Evolutionary conservation across 2,888 invertebrate species (phyloP).

Genomic region (Monopis laevigella): DNA sequence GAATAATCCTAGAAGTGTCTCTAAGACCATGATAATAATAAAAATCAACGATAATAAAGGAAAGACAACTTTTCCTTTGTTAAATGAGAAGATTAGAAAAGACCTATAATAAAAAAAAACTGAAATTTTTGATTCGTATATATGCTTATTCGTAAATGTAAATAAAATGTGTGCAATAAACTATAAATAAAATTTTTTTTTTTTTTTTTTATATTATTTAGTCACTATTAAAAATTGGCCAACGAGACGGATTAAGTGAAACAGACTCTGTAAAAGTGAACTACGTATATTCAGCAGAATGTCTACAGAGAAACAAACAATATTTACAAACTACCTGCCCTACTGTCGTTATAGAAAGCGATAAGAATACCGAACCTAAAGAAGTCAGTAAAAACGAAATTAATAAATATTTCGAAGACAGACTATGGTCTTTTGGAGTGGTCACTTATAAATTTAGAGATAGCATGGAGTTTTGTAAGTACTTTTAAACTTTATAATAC

Average conservation of each 20-base stretch:
- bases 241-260: conserved; percentile 46
- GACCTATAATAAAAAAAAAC: no score
- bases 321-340: conserved; percentile 49
- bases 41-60: no score
- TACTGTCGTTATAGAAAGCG: conserved; percentile 28
- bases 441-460: conserved; percentile 39
- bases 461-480: conserved; percentile 46
- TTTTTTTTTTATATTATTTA: no score
- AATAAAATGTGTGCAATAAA: no score
- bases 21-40: no score
- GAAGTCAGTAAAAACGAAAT: conserved; percentile 28
- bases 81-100: no score
- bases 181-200: no score
- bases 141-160: no score
- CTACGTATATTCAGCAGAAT: conserved; percentile 39
- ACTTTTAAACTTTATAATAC: not conserved
- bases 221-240: conserved; percentile 46
- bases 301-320: conserved; percentile 39
- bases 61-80: no score
- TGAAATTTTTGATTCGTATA: no score
- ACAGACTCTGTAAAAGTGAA: conserved; percentile 42
- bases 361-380: conserved; percentile 18
- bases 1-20: no score
- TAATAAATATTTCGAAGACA: conserved; percentile 35
- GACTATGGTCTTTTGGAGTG: conserved; percentile 44